Conservation (phyloP, 2,888 invertebrate genomes). For the Gastrophysa polygoni region DNA sequence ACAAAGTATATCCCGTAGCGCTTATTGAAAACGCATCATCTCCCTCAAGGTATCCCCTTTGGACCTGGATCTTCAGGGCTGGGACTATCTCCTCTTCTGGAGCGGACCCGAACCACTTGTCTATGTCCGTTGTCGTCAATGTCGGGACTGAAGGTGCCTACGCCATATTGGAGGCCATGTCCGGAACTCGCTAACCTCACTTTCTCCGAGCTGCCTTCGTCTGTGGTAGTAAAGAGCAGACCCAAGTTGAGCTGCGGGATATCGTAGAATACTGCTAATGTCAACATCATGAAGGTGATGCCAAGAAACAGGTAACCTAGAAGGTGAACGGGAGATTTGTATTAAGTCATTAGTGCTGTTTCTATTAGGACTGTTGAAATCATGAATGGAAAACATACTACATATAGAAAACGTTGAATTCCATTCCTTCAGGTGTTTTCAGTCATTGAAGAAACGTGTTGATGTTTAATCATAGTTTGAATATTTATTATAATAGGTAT, state of each 20-base stretch:
- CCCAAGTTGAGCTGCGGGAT: conserved; percentile 88
- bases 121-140: conserved; percentile 59
- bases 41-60: conserved; percentile 28
- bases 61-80: conserved; percentile 73
- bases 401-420: too few species aligned
- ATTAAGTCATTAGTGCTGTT: not conserved
- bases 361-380: too few species aligned
- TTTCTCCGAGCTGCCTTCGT: conserved; percentile 68
- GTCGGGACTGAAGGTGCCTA: conserved; percentile 57
- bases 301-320: conserved; percentile 83
- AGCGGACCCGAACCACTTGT: conserved; percentile 65
- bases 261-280: conserved; percentile 84
- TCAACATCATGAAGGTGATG: conserved; percentile 82
- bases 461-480: too few species aligned
- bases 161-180: conserved; percentile 58
- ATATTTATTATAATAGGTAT: too few species aligned
- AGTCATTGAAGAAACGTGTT: too few species aligned
- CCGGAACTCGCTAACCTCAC: conserved; percentile 67
- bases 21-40: too few species aligned
- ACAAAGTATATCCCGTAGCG: too few species aligned
- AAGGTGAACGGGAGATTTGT: conserved; percentile 33
- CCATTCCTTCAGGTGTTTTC: too few species aligned
- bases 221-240: conserved; percentile 68
- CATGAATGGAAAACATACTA: too few species aligned
- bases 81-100: conserved; percentile 71